Evolutionary conservation across 2,797 vertebrate genomes (phyloP), one percentile per base, ranked within the genome.

Genomic region (Sphenopsis melanotis): DNA sequence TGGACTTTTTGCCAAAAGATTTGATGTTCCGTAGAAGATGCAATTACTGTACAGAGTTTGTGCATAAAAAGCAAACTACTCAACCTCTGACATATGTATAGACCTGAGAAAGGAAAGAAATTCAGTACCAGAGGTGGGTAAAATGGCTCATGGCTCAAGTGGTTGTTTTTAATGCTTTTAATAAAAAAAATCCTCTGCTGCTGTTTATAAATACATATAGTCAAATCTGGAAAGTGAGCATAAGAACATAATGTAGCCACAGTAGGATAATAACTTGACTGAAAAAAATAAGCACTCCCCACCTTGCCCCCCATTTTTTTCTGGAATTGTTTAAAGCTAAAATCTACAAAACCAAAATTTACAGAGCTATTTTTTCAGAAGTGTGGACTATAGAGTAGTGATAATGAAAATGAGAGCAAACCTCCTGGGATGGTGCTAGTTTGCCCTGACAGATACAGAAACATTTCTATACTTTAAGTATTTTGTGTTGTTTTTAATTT

Each of bases 391-490:
- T 56, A 72, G 4, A 57, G 12, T 10, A 68, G 12, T 55, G 41
- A 60, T 66, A 53, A 85, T 34, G 24, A 88, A 91, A 84, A 72
- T 50, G 16, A 20, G 23, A 74, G 22, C 52, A 84, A 90, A 77
- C 5, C 20, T 71, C 52, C 17, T 30, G 49, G 15, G 61, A 66
- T 46, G 17, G 9, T 50, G 9, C 17, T 80, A 61, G 21, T 64
- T 86, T 69, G 12, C 57, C 36, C 46, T 83, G 46, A 11, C 75
- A 85, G 70, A 56, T 20, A 37, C n/a, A 81, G 68, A 93, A 85
- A 81, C 12, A 50, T 61, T 81, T 72, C 9, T 49, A 29, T 56
- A 78, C 18, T 19, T 68, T 23, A 8, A 56, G 32, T 59, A 14
- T 19, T 78, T 71, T 47, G 37, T 65, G 32, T 79, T 68, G 61